Base-by-base conservation (phyloP, 2,113 vertebrate species). In the Chitala chitala region DNA sequence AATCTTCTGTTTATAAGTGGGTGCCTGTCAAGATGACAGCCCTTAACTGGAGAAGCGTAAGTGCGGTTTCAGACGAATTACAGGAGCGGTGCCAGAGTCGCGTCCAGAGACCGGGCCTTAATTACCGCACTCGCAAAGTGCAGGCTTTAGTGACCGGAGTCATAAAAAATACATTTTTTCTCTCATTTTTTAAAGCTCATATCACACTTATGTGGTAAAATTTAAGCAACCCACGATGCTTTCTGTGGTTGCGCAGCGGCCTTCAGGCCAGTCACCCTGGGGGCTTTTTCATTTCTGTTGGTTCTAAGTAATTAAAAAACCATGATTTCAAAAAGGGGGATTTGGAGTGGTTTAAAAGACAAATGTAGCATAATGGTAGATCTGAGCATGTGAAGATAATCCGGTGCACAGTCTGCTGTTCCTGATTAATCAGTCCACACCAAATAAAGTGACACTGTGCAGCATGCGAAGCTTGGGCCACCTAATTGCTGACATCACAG, bases 61-160 rank as follows among this genome's bases (percentile, higher is more conserved):
- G 33, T 38, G 31, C 38, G n/a, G 33, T 38, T 36, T 63, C 59
- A 63, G 17, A 36, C n/a, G n/a, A 63, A 63, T 63, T 29, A 61
- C 58, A 61, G 12, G 33, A 31, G 56, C 33, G 26, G 15, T 9
- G n/a, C 33, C 59, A 63, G 31, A 63, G 29, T 20, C 31, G 22
- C 59, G 5, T 29, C 40, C 42, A 15, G 17, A 3, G 38, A 22
- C 10, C 31, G 36, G 8, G 56, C n/a, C 31, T 75, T 69, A 65
- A 68, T 68, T 55, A 75, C 58, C 36, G 48, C 13, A 48, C 7
- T n/a, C 50, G 33, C 22, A n/a, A 46, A 68, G 9, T 75, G 15
- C 40, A 44, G 22, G 36, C 24, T 58, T 75, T 59, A 69, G 69
- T 59, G 64, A 75, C 50, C 65, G 26, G 36, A 58, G 29, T 56